A percentile compares a stretch with the other conserved stretches of the same genome.
Conservation (phyloP, 2,888 invertebrate species). For the Dyspetes luteomarginatus region DNA sequence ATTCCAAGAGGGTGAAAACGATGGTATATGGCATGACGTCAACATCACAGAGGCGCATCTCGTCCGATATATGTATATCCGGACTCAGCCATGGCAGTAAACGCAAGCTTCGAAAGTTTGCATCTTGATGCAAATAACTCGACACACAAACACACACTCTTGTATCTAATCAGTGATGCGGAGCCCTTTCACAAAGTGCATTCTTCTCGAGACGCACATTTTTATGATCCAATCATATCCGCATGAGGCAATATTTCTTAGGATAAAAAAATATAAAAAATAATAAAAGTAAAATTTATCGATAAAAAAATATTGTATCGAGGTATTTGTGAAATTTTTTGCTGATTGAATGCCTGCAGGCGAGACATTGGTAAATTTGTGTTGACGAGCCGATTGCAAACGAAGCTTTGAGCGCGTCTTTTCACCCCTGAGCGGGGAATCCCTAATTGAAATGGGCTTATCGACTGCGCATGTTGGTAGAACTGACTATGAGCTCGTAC, state of each 20-base stretch:
- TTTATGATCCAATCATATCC: background rate
- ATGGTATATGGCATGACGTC: background rate
- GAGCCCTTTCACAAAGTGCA: background rate
- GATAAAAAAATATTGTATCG: too few relatives aligned
- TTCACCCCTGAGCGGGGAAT: background rate
- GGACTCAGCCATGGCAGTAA: background rate
- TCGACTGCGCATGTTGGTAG: background rate
- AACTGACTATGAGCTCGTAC: too few relatives aligned
- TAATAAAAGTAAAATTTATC: too few relatives aligned
- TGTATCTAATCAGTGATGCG: conserved; percentile 18
- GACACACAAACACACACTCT: conserved; percentile 6
- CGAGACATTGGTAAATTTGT: background rate
- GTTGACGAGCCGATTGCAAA: background rate
- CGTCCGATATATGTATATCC: background rate
- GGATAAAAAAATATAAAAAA: too few relatives aligned
- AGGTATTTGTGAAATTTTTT: too few relatives aligned
- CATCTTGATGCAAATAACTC: background rate
- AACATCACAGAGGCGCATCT: background rate
- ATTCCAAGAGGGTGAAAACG: background rate
- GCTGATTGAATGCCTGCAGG: too few relatives aligned
- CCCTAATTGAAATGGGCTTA: background rate
- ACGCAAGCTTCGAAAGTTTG: background rate
- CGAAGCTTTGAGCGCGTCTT: background rate
- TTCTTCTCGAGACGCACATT: background rate
- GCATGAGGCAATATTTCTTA: too few relatives aligned